Conservation (phyloP, 2,113 vertebrate species). For the Martes martes region DNA sequence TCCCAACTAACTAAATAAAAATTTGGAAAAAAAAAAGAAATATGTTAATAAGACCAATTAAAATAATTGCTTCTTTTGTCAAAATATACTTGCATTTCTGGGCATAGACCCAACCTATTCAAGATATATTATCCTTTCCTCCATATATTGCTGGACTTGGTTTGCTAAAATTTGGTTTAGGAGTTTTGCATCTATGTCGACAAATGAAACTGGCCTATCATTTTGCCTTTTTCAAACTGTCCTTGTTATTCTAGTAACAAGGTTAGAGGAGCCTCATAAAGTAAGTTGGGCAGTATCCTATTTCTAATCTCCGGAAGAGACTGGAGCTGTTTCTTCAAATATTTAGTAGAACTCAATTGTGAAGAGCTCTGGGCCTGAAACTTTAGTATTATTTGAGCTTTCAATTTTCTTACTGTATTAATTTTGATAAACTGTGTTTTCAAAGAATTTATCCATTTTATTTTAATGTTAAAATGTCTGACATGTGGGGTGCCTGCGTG, state of each 20-base stretch:
- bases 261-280: background rate
- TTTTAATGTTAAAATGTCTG: background rate
- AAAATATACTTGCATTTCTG: background rate
- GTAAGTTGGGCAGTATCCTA: background rate
- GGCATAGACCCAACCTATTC: background rate
- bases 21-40: background rate
- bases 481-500: background rate
- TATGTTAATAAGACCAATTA: background rate
- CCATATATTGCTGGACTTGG: background rate
- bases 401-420: background rate
- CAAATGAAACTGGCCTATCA: background rate
- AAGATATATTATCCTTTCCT: background rate
- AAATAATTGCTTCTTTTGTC: background rate
- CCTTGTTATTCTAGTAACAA: background rate
- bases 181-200: background rate
- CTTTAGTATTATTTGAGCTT: constrained; percentile 14
- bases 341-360: background rate
- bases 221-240: constrained; percentile 9
- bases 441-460: constrained; percentile 19
- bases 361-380: background rate
- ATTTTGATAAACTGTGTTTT: background rate
- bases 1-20: background rate
- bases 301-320: background rate
- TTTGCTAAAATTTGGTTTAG: background rate
- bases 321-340: background rate